Percentiles rank a stretch among this genome's conserved stretches.
Conservation (phyloP, 2,113 vertebrate genomes). For the Scolopax mira region DNA sequence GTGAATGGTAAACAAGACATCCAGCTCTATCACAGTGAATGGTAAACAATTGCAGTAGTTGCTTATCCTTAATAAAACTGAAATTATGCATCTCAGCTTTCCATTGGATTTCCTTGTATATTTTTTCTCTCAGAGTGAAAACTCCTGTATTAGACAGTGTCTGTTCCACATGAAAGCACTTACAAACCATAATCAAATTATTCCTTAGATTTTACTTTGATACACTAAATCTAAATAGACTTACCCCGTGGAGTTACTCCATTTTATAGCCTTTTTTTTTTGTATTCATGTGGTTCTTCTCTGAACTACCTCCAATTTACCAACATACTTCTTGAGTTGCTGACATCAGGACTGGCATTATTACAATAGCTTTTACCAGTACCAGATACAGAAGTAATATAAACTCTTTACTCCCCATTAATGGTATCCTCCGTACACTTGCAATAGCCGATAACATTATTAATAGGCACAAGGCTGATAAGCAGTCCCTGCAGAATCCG, state of each 20-base stretch:
- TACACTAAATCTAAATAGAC: slow-evolving; percentile 7
- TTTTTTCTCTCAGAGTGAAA: background rate
- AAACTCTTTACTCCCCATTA: background rate
- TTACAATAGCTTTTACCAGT: background rate
- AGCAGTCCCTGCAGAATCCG: background rate
- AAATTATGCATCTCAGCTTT: background rate
- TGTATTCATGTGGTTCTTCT: background rate
- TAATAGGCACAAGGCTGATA: background rate
- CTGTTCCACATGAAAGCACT: slow-evolving; percentile 11
- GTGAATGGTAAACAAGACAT: background rate
- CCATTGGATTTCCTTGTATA: background rate
- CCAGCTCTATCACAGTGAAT: background rate
- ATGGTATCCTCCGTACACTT: background rate
- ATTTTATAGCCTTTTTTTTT: background rate
- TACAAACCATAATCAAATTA: slow-evolving; percentile 35
- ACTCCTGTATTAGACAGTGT: background rate
- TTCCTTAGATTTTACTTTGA: slow-evolving; percentile 9
- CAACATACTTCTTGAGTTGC: background rate
- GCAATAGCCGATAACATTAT: background rate
- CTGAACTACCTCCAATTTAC: background rate
- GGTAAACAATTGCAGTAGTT: background rate
- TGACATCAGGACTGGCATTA: background rate
- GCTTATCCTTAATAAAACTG: background rate
- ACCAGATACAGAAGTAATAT: background rate
- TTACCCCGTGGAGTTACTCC: background rate